Evolutionary conservation across 2,888 invertebrate species (phyloP).

Genomic region (Linhomoeus sp.): DNA sequence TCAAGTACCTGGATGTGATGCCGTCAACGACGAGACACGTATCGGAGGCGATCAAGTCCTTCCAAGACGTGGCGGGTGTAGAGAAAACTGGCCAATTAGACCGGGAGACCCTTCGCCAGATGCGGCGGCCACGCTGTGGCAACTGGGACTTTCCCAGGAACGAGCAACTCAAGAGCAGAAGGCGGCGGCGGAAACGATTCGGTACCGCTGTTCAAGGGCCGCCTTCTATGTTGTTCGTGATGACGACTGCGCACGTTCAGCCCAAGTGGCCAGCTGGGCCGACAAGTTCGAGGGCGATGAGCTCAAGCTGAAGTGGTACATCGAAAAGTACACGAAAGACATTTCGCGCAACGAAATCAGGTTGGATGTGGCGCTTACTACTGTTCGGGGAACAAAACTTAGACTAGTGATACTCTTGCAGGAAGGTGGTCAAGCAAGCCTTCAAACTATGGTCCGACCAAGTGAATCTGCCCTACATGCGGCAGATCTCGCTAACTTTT

Average conservation of each 20-base stretch:
- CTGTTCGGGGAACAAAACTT: too few species aligned
- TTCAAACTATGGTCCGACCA: constrained; percentile 45
- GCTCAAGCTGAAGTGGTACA: constrained; percentile 8
- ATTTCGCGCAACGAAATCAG: constrained; percentile 15
- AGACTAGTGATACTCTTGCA: too few species aligned
- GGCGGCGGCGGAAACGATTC: background rate
- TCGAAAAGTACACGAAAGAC: constrained; percentile 22
- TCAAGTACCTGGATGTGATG: background rate
- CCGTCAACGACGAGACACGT: background rate
- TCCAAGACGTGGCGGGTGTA: constrained; percentile 4
- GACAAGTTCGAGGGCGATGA: background rate
- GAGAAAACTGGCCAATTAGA: constrained; percentile 2
- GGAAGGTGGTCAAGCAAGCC: constrained; percentile 34
- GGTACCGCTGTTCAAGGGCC: background rate
- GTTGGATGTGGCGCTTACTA: too few species aligned
- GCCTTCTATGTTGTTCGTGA: background rate
- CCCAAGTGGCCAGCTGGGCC: constrained; percentile 4
- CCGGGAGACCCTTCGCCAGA: background rate
- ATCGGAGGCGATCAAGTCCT: background rate
- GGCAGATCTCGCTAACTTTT: constrained; percentile 36
- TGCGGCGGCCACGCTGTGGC: constrained; percentile 6
- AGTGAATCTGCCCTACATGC: constrained; percentile 38
- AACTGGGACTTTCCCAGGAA: constrained; percentile 1
- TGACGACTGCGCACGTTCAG: too few species aligned
- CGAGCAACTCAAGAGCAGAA: background rate